Evolutionary conservation across 1,140 invertebrate genomes (phyloP).

Genomic region (Drosophila lacteicornis): DNA sequence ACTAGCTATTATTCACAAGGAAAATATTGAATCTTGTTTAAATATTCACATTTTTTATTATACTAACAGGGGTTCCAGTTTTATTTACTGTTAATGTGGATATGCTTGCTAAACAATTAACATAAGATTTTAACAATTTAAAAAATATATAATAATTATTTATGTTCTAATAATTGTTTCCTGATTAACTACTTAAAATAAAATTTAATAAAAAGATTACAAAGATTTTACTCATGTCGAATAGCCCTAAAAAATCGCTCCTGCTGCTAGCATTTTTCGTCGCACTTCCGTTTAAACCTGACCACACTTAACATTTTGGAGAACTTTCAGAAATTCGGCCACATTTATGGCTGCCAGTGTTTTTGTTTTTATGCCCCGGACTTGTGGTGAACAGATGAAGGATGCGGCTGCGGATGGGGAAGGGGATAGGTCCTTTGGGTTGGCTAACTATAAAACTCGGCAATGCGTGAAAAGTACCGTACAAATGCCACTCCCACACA

Average conservation of each 20-base stretch:
- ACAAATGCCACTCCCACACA: conserved; percentile 57
- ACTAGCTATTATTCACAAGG: background rate
- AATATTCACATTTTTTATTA: background rate
- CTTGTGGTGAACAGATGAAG: conserved; percentile 45
- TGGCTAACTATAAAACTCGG: conserved; percentile 70
- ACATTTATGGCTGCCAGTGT: conserved; percentile 56
- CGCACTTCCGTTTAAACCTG: conserved; percentile 13
- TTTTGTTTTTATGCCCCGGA: conserved; percentile 57
- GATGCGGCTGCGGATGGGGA: conserved; percentile 1
- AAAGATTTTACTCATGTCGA: background rate
- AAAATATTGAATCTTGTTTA: background rate
- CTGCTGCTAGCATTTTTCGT: background rate
- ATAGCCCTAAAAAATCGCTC: conserved; percentile 14
- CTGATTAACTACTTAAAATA: background rate
- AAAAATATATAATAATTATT: too few species aligned
- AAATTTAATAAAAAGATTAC: background rate
- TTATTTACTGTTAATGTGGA: too few species aligned
- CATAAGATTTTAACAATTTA: too few species aligned
- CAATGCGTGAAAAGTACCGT: conserved; percentile 76
- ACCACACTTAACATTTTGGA: conserved; percentile 38
- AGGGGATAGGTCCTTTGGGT: conserved; percentile 15
- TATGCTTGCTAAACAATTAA: too few species aligned
- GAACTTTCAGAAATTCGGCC: conserved; percentile 50
- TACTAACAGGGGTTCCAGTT: too few species aligned
- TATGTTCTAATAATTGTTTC: background rate